Percentiles rank a stretch among this genome's conserved stretches.
Conservation (phyloP, 1,140 invertebrate genomes). For the Phenacoccus solenopsis region DNA sequence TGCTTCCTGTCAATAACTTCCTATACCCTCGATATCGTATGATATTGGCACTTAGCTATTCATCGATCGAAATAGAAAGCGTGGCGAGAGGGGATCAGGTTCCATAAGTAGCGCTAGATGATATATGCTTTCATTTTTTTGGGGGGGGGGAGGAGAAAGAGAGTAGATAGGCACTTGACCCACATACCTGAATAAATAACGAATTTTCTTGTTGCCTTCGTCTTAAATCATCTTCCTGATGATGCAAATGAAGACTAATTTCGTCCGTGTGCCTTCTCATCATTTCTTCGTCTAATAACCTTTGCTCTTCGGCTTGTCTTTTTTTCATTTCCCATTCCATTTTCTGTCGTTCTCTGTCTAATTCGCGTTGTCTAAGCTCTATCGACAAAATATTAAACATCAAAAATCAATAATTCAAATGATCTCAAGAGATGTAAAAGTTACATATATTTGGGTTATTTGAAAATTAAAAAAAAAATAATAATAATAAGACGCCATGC, state of each 20-base stretch:
- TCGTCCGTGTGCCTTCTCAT: constrained; percentile 58
- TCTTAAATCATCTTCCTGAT: constrained; percentile 68
- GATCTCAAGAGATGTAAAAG: too few species aligned
- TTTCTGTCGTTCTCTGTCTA: constrained; percentile 73
- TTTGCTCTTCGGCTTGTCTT: constrained; percentile 65
- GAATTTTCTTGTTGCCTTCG: constrained; percentile 68
- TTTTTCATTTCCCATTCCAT: constrained; percentile 78
- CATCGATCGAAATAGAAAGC: not conserved
- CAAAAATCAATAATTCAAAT: not conserved
- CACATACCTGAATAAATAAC: constrained; percentile 58
- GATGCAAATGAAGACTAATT: constrained; percentile 53
- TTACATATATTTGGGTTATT: too few species aligned
- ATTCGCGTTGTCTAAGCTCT: constrained; percentile 72
- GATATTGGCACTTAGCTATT: not conserved
- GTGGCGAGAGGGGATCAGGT: constrained; percentile 21
- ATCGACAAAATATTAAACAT: constrained; percentile 25
- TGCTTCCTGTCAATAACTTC: constrained; percentile 4
- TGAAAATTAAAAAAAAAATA: not conserved
- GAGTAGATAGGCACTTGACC: not conserved
- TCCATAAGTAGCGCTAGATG: constrained; percentile 11
- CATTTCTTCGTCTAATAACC: constrained; percentile 56
- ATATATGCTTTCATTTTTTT: too few species aligned
- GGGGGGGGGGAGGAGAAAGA: too few species aligned
- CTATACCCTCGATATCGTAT: not conserved
- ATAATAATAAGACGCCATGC: too few species aligned